Evolutionary conservation across 1,140 invertebrate species (phyloP), one percentile per base, ranked within the genome.

Genomic region (Caenorhabditis elegans): DNA sequence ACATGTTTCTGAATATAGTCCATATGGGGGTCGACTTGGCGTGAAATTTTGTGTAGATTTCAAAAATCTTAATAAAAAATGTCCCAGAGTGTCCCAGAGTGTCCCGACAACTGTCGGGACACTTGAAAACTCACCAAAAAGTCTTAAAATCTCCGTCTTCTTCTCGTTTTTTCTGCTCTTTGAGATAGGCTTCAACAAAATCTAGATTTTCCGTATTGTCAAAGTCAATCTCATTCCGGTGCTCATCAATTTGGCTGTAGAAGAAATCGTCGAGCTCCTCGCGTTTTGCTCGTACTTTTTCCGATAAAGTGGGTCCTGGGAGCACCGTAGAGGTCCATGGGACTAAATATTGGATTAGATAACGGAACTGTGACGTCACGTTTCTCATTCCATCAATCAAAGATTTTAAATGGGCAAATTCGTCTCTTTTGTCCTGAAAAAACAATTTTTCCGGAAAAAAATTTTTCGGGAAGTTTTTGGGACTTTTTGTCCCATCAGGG

Each of bases 71-170:
- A n/a, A n/a, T n/a, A n/a, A n/a, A n/a, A n/a, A n/a, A n/a, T n/a
- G n/a, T n/a, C n/a, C n/a, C n/a, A n/a, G n/a, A n/a, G n/a, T n/a
- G n/a, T n/a, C n/a, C 5, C 91, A 81, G 15, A 91, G 82, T 31
- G 83, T 78, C 91, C 91, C 91, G 19, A 86, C 85, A 13, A 91
- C 55, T 2, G 90, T 90, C 36, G 86, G 87, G 1, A 89, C 82
- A 26, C 90, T 90, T 17, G 90, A 91, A 75, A 91, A 90, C 76
- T 89, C 87, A 19, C 91, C 90, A 60, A 19, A 78, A 78, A 0
- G 49, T 15, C 22, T 81, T 49, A n/a, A 39, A 34, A 31, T 82
- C 81, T 48, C 75, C 81, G 31, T 77, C 75, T 11, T 34, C 48
- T 47, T 82, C 76, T 13, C 39, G 24, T 22, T 83, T 84, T 8